These are phyloP conservation scores for Pygocentrus nattereri DNA, from an alignment of 2,797 vertebrate genomes.

Conservation along the genomic window DNA sequence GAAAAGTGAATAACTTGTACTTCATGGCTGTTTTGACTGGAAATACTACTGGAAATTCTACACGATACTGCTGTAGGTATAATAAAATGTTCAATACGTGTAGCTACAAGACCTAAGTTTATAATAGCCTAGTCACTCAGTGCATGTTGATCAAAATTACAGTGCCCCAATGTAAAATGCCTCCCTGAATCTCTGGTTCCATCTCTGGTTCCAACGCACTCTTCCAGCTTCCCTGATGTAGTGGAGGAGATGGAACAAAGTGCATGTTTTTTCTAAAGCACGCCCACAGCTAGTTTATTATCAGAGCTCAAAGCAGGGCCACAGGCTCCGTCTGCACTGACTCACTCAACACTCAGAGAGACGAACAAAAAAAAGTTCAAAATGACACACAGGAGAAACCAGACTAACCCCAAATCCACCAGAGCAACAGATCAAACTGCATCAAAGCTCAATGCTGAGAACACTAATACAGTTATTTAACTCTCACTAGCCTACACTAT, in stretches of 20 bases:
- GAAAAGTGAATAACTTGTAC: too few relatives aligned
- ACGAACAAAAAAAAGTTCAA: background rate
- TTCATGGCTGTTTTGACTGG: too few relatives aligned
- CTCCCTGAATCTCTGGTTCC: background rate
- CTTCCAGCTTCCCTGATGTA: background rate
- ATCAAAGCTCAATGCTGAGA: background rate
- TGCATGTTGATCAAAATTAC: background rate
- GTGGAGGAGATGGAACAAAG: background rate
- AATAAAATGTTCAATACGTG: too few relatives aligned
- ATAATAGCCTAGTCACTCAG: too few relatives aligned
- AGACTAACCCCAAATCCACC: background rate
- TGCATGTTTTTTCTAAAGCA: background rate
- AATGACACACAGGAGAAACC: background rate
- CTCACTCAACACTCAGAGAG: background rate
- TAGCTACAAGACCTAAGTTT: too few relatives aligned
- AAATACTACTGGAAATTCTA: too few relatives aligned
- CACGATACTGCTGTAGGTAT: too few relatives aligned
- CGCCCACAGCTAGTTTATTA: background rate
- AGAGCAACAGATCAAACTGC: background rate
- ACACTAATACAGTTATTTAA: background rate
- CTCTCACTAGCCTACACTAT: background rate
- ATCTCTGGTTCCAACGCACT: too few relatives aligned
- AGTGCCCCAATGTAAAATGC: background rate
- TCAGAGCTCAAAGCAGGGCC: background rate
- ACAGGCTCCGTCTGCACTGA: background rate